Evolutionary conservation across 2,113 vertebrate genomes (phyloP).

Genomic region (Amblyornis subalaris): DNA sequence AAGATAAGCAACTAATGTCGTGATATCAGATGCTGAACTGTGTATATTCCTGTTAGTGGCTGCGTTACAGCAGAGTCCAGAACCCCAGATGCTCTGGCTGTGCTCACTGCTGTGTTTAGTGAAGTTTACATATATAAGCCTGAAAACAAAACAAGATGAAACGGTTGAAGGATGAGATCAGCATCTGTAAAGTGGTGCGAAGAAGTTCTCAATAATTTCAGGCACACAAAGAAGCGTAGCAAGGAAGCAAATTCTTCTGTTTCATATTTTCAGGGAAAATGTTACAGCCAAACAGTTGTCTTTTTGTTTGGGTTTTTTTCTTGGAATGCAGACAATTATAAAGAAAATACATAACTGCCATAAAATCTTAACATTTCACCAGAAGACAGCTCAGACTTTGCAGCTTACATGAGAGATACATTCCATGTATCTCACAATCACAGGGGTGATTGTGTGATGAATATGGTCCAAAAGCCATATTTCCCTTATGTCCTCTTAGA

Average conservation of each 20-base stretch:
- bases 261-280: neutral
- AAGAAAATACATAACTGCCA: neutral
- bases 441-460: neutral
- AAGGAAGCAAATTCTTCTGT: neutral
- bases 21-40: neutral
- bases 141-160: neutral
- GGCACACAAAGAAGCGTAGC: neutral
- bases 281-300: neutral
- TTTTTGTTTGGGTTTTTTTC: neutral
- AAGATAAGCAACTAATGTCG: neutral
- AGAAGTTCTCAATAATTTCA: neutral
- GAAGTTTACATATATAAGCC: neutral
- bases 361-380: neutral
- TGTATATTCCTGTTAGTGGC: neutral
- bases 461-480: fast-evolving
- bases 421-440: neutral
- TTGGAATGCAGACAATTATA: neutral
- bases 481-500: neutral
- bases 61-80: neutral
- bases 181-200: neutral
- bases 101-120: neutral
- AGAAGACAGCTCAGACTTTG: neutral
- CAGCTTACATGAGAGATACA: neutral
- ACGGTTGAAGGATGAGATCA: neutral
- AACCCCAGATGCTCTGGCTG: fast-evolving